phyloP scores from a whole-genome alignment of 2,797 vertebrate genomes.

The Anableps anableps region DNA sequence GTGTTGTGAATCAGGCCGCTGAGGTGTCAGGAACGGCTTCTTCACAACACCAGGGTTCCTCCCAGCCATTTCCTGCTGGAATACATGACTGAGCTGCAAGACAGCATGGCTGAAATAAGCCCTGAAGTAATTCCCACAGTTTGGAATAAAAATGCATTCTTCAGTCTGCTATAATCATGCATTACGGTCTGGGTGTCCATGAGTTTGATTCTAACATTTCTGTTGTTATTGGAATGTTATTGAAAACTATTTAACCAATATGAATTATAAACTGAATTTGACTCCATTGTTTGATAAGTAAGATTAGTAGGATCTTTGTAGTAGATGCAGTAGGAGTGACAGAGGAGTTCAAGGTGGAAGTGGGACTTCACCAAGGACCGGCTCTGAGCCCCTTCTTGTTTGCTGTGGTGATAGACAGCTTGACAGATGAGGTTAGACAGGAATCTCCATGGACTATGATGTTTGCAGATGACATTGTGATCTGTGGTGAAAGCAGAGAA shows the following conservation, averaged over 20 bases:
- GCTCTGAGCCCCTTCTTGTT: no score
- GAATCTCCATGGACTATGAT: no score
- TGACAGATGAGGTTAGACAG: no score
- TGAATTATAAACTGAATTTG: background rate
- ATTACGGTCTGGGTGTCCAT: background rate
- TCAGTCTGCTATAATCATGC: background rate
- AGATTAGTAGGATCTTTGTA: no score
- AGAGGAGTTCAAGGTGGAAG: no score
- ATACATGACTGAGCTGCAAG: background rate
- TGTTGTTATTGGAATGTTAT: background rate
- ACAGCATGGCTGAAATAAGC: background rate
- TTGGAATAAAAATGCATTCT: background rate
- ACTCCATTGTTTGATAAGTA: background rate
- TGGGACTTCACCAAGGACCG: no score
- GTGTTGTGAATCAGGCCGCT: constrained; percentile 99
- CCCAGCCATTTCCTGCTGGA: constrained; percentile 70
- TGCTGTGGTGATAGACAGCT: no score
- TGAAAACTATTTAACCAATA: background rate
- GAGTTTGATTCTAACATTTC: background rate
- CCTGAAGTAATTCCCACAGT: background rate
- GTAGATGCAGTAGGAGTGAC: no score
- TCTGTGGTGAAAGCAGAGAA: no score
- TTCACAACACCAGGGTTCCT: constrained; percentile 99
- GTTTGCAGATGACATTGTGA: no score
- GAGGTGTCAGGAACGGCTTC: constrained; percentile 90